A percentile compares a stretch with the other conserved stretches of the same genome.
Evolutionary conservation across 2,797 vertebrate species (phyloP).

Genomic region (Tauraco hartlaubi): DNA sequence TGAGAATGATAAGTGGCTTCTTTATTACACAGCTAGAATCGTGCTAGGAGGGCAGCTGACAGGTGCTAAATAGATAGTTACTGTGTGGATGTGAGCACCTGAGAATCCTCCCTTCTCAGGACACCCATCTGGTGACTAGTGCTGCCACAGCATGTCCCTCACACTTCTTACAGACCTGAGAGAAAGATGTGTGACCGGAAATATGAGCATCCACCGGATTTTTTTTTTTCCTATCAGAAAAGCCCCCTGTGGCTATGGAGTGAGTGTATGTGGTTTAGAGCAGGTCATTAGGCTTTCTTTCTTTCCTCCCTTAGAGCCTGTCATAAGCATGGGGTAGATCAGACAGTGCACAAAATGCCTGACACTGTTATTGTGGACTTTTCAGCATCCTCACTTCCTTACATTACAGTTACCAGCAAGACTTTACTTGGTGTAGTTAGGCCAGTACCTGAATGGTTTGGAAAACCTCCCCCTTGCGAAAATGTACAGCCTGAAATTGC

Average conservation of each 20-base stretch:
- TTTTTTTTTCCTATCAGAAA: background rate
- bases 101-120: background rate
- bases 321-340: background rate
- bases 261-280: background rate
- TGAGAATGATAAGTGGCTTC: background rate
- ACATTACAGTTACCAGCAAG: background rate
- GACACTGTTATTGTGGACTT: background rate
- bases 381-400: background rate
- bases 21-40: background rate
- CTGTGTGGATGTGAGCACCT: background rate
- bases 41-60: background rate
- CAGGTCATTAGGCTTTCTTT: background rate
- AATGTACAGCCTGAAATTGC: background rate
- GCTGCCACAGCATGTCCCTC: background rate
- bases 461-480: background rate
- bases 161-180: background rate
- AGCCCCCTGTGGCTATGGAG: background rate
- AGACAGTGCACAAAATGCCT: background rate
- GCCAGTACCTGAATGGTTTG: background rate
- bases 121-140: background rate
- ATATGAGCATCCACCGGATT: constrained; percentile 32
- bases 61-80: background rate
- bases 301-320: background rate
- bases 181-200: constrained; percentile 24
- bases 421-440: background rate